phyloP scores from a whole-genome alignment of 2,113 vertebrate species.

The Hydropotes inermis region DNA sequence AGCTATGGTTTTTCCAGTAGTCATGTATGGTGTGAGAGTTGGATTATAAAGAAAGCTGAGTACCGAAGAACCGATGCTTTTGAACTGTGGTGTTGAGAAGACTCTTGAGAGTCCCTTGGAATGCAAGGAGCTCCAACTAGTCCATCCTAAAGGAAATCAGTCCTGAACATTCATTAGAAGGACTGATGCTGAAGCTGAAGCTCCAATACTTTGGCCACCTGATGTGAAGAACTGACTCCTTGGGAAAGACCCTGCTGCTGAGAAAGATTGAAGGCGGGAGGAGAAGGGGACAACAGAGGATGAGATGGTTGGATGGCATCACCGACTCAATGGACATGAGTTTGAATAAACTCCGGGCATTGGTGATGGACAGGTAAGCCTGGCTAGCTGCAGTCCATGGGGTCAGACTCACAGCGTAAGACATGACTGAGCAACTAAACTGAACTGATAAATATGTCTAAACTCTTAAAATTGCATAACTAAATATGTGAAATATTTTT shows the following conservation, averaged over 20 bases:
- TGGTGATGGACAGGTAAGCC: not conserved
- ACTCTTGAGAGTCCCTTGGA: not conserved
- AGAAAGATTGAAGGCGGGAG: not conserved
- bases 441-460: not conserved
- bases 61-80: not conserved
- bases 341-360: accelerated
- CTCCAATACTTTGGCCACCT: not conserved
- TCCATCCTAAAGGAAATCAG: not conserved
- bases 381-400: not conserved
- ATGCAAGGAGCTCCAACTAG: not conserved
- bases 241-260: not conserved
- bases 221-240: not conserved
- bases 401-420: accelerated
- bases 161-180: not conserved
- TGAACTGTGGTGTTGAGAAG: not conserved
- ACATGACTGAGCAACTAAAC: not conserved
- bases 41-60: not conserved
- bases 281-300: not conserved
- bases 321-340: not conserved
- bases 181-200: not conserved
- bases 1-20: not conserved
- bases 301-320: not conserved
- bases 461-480: not conserved
- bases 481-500: not conserved
- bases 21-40: not conserved